Conservation (phyloP, 1,140 invertebrate genomes). For the Acyrthosiphon pisum region DNA sequence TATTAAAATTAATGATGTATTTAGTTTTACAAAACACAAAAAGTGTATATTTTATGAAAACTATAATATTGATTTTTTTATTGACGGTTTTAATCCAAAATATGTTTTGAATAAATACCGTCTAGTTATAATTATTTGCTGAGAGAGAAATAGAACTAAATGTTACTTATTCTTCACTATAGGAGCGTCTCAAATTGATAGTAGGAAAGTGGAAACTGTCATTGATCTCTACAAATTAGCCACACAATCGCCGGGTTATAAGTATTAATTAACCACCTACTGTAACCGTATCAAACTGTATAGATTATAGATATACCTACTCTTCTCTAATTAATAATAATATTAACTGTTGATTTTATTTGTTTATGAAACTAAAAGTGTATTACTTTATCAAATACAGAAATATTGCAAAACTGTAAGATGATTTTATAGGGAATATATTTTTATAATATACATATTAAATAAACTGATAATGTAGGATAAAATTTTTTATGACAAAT, state of each 20-base stretch:
- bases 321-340: background rate
- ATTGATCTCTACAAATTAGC: constrained; percentile 48
- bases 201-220: constrained; percentile 42
- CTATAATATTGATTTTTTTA: background rate
- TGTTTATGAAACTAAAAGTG: background rate
- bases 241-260: background rate
- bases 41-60: background rate
- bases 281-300: constrained; percentile 8
- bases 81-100: background rate
- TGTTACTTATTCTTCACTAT: background rate
- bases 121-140: background rate
- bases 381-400: background rate
- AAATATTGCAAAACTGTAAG: background rate
- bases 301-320: background rate
- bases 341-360: background rate
- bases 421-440: background rate
- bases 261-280: background rate
- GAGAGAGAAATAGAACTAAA: background rate
- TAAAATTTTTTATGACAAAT: background rate
- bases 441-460: background rate
- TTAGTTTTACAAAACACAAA: background rate
- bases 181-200: constrained; percentile 25
- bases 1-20: background rate
- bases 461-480: background rate
- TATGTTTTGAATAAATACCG: background rate